Evolutionary conservation across 2,797 vertebrate genomes (phyloP).

Genomic region (Sternotherus odoratus): DNA sequence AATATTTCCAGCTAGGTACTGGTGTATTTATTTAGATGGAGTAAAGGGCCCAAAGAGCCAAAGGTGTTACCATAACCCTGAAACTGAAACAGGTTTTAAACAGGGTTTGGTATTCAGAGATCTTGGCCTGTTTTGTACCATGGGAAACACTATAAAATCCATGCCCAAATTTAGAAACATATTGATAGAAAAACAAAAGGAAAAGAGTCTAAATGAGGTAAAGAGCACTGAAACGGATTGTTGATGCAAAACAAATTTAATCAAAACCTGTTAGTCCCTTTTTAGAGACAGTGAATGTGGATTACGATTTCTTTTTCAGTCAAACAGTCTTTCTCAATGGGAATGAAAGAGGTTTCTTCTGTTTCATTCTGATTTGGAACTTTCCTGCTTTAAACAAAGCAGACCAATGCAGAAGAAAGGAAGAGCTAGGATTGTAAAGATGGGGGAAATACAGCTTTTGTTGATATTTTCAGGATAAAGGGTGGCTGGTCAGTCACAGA

Average conservation of each 20-base stretch:
- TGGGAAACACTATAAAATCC: not conserved
- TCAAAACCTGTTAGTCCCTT: not conserved
- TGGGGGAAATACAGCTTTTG: not conserved
- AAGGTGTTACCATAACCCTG: not conserved
- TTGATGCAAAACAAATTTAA: not conserved
- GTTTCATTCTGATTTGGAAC: not conserved
- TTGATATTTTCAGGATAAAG: not conserved
- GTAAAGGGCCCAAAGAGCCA: not conserved
- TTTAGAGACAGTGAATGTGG: not conserved
- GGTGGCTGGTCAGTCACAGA: not conserved
- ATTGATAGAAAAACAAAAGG: not conserved
- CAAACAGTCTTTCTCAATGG: not conserved
- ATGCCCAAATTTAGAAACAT: not conserved
- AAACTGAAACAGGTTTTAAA: not conserved
- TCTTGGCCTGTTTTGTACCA: not conserved
- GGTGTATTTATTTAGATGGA: not conserved
- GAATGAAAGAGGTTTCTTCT: not conserved
- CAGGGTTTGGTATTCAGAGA: not conserved
- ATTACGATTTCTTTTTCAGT: not conserved
- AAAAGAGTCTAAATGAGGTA: not conserved
- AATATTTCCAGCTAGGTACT: accelerated
- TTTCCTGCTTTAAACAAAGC: not conserved
- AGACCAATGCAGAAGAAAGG: not conserved
- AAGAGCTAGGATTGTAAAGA: not conserved
- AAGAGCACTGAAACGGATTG: not conserved